Evolutionary conservation across 2,113 vertebrate genomes (phyloP).

Genomic region (Centrocercus urophasianus): DNA sequence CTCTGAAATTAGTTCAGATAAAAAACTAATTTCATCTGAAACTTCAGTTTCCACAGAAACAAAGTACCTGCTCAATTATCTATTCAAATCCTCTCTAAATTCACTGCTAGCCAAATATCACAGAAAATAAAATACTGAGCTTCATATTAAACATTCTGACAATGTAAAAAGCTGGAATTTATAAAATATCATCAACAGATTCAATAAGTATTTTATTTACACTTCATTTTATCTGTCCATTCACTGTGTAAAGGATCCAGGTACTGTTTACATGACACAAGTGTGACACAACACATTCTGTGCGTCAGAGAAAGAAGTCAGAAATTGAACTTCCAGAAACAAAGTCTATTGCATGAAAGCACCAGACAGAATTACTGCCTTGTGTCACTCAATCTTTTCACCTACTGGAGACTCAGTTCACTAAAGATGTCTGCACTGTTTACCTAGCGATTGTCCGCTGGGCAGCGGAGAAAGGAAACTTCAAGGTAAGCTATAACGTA

Average conservation of each 20-base stretch:
- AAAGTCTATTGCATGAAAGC: not conserved
- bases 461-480: not conserved
- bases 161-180: not conserved
- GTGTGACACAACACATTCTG: not conserved
- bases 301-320: not conserved
- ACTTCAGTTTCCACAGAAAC: not conserved
- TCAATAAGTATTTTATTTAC: not conserved
- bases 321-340: not conserved
- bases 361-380: not conserved
- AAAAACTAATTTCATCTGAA: not conserved
- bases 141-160: not conserved
- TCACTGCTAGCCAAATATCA: not conserved
- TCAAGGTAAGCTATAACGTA: not conserved
- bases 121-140: not conserved
- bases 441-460: not conserved
- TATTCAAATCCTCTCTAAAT: not conserved
- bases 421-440: not conserved
- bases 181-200: not conserved
- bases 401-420: not conserved
- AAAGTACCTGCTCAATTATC: not conserved
- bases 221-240: not conserved
- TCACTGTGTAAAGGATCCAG: not conserved
- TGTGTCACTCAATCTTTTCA: not conserved
- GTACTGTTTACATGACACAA: not conserved
- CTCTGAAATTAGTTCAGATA: not conserved